A percentile compares a stretch with the other conserved stretches of the same genome.
These are phyloP conservation scores for Andrena bucephala DNA, from an alignment of 2,888 invertebrate species.

Conservation along the genomic window DNA sequence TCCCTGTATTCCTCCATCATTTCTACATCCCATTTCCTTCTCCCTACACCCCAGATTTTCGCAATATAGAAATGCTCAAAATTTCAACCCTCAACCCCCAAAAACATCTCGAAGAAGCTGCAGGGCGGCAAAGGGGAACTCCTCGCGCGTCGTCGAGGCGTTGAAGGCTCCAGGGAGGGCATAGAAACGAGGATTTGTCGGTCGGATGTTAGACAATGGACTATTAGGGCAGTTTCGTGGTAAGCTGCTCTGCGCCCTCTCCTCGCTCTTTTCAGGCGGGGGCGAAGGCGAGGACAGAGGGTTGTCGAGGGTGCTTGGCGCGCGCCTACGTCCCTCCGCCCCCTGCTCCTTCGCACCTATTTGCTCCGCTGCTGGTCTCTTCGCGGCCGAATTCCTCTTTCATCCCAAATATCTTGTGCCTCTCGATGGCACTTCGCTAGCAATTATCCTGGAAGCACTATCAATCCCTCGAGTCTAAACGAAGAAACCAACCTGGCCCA, in stretches of 20 bases:
- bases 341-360: conserved; percentile 41
- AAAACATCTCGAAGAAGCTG: background rate
- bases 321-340: conserved; percentile 25
- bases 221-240: conserved; percentile 82
- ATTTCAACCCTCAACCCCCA: background rate
- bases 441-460: too few relatives aligned
- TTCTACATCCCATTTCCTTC: too few relatives aligned
- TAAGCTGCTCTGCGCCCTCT: conserved; percentile 77
- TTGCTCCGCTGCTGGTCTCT: conserved; percentile 35
- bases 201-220: conserved; percentile 82
- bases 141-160: conserved; percentile 29
- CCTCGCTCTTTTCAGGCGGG: conserved; percentile 23
- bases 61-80: background rate
- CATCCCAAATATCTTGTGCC: too few relatives aligned
- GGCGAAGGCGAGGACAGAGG: conserved; percentile 28
- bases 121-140: conserved; percentile 1
- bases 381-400: conserved; percentile 54
- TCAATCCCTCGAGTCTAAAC: too few relatives aligned
- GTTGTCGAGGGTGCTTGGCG: conserved; percentile 49
- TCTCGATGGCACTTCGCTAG: too few relatives aligned
- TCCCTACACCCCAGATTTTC: too few relatives aligned
- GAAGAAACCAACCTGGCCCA: too few relatives aligned
- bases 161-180: conserved; percentile 17
- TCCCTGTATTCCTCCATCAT: too few relatives aligned
- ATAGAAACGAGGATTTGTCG: conserved; percentile 67